Conservation (phyloP, 2,113 vertebrate species). For the Progne subis region DNA sequence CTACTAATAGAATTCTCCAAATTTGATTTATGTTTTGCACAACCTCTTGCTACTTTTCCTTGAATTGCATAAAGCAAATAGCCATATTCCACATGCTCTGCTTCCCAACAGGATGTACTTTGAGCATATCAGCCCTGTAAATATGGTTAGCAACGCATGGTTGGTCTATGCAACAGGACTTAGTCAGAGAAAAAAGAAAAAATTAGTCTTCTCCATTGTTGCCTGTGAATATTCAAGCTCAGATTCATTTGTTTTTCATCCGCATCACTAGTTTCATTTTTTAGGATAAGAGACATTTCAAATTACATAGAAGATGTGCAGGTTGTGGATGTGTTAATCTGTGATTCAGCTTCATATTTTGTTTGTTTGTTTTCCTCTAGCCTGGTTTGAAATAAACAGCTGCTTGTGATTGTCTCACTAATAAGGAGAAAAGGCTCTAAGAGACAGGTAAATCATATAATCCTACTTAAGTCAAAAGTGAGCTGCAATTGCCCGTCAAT, state of each 20-base stretch:
- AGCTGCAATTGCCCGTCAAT: background rate
- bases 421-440: background rate
- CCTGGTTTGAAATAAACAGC: background rate
- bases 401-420: background rate
- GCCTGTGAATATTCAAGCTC: background rate
- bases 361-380: no score
- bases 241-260: background rate
- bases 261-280: conserved; percentile 4
- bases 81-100: background rate
- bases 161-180: background rate
- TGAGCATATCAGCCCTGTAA: background rate
- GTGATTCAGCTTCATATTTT: background rate
- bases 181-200: background rate
- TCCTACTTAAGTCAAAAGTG: background rate
- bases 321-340: background rate
- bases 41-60: background rate
- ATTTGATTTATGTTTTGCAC: background rate
- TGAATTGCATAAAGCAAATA: background rate
- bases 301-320: background rate
- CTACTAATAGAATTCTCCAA: background rate
- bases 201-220: background rate
- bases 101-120: background rate
- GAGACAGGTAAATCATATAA: background rate
- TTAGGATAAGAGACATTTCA: background rate
- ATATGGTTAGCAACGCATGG: background rate